These are phyloP conservation scores for Chiloscyllium punctatum DNA, from an alignment of 2,797 vertebrate species.

Conservation along the genomic window DNA sequence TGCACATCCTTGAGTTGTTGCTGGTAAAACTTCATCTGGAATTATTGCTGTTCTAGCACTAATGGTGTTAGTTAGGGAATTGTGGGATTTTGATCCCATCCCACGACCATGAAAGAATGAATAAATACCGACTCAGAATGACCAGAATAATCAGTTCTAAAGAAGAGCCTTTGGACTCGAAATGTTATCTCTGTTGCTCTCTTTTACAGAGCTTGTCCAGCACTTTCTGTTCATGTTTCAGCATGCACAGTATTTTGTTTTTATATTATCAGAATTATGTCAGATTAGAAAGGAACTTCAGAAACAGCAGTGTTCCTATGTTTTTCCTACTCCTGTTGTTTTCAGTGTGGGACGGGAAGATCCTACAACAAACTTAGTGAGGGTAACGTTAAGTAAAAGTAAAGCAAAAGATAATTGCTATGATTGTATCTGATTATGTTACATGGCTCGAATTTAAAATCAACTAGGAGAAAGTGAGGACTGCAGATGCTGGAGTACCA, in stretches of 20 bases:
- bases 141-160: too few species aligned
- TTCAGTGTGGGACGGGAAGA: not conserved
- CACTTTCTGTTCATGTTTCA: too few species aligned
- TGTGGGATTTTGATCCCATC: not conserved
- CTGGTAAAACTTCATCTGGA: not conserved
- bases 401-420: not conserved
- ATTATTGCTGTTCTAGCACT: not conserved
- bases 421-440: not conserved
- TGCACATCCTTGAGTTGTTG: not conserved
- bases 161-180: too few species aligned
- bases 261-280: not conserved
- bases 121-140: not conserved
- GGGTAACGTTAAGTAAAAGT: not conserved
- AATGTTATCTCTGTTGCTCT: too few species aligned
- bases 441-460: too few species aligned
- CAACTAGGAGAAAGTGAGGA: too few species aligned
- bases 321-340: not conserved
- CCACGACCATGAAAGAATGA: not conserved
- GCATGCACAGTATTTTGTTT: too few species aligned
- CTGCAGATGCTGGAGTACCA: too few species aligned
- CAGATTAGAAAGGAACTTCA: not conserved
- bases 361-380: not conserved
- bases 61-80: not conserved
- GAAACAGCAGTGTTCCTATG: not conserved
- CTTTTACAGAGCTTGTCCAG: too few species aligned